Conservation (phyloP, 2,797 vertebrate species). For the Simalia tracyae region DNA sequence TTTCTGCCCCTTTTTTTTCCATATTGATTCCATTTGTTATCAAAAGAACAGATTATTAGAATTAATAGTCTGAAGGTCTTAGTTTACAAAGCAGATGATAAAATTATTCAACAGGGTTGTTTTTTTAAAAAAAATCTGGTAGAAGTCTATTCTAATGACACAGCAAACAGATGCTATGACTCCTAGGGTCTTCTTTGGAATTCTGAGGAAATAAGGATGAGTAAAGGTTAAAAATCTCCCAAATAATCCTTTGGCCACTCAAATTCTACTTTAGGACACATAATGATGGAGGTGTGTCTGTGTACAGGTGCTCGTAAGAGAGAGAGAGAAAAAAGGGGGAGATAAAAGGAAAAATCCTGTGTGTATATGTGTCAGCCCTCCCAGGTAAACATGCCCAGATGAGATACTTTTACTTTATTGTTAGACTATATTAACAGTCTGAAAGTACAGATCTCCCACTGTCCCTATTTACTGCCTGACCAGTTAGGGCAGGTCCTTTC, state of each 20-base stretch:
- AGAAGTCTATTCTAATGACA: neutral
- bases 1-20: neutral
- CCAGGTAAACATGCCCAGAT: too few relatives aligned
- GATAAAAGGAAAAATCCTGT: neutral
- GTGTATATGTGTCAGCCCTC: neutral
- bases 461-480: too few relatives aligned
- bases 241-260: neutral
- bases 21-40: neutral
- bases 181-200: neutral
- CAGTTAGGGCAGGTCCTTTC: too few relatives aligned
- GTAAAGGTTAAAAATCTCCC: neutral
- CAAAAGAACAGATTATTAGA: neutral
- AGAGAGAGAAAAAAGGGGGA: neutral
- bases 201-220: neutral
- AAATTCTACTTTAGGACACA: neutral
- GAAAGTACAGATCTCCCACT: too few relatives aligned
- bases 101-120: neutral
- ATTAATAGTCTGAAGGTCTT: neutral
- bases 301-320: neutral
- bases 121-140: neutral
- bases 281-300: neutral
- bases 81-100: neutral
- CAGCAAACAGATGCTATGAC: neutral
- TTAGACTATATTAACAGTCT: too few relatives aligned
- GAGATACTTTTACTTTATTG: too few relatives aligned